A percentile compares a stretch with the other conserved stretches of the same genome.
Conservation (phyloP, 2,797 vertebrate species). For the Kryptopterus vitreolus region DNA sequence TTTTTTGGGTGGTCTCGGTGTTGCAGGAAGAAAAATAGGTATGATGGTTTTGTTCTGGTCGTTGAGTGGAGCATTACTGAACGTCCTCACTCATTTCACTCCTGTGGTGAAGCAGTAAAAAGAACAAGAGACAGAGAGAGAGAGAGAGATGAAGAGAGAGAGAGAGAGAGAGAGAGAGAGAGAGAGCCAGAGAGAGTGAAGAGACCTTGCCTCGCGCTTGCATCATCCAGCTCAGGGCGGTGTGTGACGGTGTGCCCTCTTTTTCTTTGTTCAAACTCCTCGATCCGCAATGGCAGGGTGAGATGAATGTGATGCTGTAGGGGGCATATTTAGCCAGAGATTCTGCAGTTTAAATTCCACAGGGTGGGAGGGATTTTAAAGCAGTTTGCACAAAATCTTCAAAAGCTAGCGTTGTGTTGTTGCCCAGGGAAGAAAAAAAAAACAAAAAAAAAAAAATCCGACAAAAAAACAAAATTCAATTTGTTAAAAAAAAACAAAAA, state of each 20-base stretch:
- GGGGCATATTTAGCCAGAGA: conserved; percentile 44
- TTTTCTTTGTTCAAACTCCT: conserved; percentile 47
- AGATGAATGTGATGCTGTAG: conserved; percentile 46
- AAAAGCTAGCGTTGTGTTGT: conserved; percentile 20
- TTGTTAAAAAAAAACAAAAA: neutral
- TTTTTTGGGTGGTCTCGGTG: neutral
- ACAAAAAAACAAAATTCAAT: conserved; percentile 27
- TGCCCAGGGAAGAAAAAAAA: conserved; percentile 18
- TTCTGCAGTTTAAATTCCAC: conserved; percentile 41
- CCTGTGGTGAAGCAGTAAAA: conserved; percentile 63
- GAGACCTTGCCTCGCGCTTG: conserved; percentile 77
- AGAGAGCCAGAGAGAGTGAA: conserved; percentile 63
- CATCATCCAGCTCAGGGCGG: conserved; percentile 78
- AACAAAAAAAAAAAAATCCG: no score
- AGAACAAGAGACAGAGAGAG: neutral
- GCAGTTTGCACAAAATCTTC: conserved; percentile 37
- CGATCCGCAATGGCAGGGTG: conserved; percentile 39
- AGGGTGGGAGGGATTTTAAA: conserved; percentile 36
- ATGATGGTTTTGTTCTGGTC: neutral
- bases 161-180: neutral
- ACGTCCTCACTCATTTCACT: conserved; percentile 21
- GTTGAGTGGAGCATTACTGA: conserved; percentile 12
- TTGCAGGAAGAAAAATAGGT: neutral
- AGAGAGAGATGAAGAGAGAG: neutral
- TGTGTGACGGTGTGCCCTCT: conserved; percentile 71